Conservation (phyloP, 1,140 invertebrate genomes). For the Drosophila dunni region DNA sequence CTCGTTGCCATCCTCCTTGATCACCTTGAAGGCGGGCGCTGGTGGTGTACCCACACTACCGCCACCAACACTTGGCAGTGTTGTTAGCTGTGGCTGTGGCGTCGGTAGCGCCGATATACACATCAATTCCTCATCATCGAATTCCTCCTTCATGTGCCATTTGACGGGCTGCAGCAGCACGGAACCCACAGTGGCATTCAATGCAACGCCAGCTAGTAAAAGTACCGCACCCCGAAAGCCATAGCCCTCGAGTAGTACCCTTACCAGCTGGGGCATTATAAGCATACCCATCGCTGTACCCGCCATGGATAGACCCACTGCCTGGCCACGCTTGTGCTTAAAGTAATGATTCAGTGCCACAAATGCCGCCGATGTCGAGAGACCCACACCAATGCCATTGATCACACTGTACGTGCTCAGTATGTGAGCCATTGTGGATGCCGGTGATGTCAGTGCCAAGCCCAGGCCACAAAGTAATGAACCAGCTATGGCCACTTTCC, state of each 20-base stretch:
- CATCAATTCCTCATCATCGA: constrained; percentile 86
- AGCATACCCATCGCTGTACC: constrained; percentile 91
- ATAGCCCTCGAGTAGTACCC: constrained; percentile 86
- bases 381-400: constrained; percentile 90
- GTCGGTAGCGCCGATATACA: constrained; percentile 80
- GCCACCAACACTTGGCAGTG: constrained; percentile 25
- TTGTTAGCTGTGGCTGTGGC: constrained; percentile 62
- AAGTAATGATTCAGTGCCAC: constrained; percentile 91
- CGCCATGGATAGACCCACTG: constrained; percentile 90
- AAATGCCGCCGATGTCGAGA: constrained; percentile 89
- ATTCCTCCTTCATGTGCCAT: constrained; percentile 87
- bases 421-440: constrained; percentile 89
- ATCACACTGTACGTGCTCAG: constrained; percentile 90
- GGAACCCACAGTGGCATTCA: constrained; percentile 88
- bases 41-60: constrained; percentile 18
- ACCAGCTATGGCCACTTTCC: constrained; percentile 89
- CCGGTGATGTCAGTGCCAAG: constrained; percentile 88
- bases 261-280: constrained; percentile 90
- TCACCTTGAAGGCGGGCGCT: constrained; percentile 70
- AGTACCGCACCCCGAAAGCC: constrained; percentile 88
- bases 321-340: constrained; percentile 89
- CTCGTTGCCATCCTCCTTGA: constrained; percentile 84
- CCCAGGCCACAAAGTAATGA: constrained; percentile 88
- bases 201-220: constrained; percentile 87
- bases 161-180: constrained; percentile 89